These are phyloP conservation scores for Aegithalos caudatus DNA, from an alignment of 2,113 vertebrate genomes.

Conservation along the genomic window DNA sequence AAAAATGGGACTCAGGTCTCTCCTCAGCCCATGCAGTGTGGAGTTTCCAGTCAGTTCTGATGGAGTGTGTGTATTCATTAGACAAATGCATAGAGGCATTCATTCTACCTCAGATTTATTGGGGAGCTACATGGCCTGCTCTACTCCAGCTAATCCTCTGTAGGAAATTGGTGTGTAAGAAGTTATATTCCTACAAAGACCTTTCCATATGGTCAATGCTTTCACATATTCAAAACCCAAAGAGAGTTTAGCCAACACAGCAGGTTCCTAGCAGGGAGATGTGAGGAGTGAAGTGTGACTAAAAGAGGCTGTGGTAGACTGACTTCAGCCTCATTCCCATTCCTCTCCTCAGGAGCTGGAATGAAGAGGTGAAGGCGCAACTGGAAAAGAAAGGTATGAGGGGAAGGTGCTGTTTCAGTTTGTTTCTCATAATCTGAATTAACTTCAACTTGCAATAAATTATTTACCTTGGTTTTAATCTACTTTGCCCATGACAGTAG, in stretches of 20 bases:
- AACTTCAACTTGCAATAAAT: neutral
- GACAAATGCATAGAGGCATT: neutral
- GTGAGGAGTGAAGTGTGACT: neutral
- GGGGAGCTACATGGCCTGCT: neutral
- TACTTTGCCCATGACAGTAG: neutral
- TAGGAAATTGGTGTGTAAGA: neutral
- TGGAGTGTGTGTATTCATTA: neutral
- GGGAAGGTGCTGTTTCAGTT: neutral
- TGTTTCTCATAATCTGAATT: neutral
- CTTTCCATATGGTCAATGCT: neutral
- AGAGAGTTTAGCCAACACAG: neutral
- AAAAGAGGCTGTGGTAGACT: neutral
- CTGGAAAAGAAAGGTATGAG: too few relatives aligned
- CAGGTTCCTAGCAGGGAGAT: neutral
- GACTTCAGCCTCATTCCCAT: neutral
- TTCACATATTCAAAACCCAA: neutral
- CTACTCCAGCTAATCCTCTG: neutral
- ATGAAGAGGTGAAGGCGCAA: neutral
- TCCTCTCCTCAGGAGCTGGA: fast-evolving
- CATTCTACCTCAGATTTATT: neutral
- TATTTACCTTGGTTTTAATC: neutral
- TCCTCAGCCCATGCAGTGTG: neutral
- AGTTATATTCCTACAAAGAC: neutral
- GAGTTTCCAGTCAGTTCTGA: neutral
- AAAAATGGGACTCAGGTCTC: neutral